Percentiles rank a stretch among this genome's conserved stretches.
phyloP scores from a whole-genome alignment of 2,113 vertebrate genomes.

The Cranoglanis bouderius region DNA sequence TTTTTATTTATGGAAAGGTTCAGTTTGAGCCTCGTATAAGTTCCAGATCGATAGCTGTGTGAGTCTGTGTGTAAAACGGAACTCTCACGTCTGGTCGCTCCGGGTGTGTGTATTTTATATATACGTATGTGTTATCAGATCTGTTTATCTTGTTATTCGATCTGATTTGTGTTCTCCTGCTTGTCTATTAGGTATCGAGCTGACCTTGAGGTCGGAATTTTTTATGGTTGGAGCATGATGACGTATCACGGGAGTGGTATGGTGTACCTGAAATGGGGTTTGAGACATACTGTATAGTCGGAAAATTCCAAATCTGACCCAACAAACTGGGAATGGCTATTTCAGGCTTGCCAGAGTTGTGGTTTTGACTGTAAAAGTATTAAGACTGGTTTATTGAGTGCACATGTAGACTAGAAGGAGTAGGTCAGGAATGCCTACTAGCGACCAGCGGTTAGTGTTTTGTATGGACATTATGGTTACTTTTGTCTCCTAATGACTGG shows the following conservation, averaged over 20 bases:
- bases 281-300: background rate
- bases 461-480: background rate
- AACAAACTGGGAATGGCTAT: background rate
- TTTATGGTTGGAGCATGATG: background rate
- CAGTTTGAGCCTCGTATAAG: no score
- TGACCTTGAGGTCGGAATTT: background rate
- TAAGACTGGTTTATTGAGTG: background rate
- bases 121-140: background rate
- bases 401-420: background rate
- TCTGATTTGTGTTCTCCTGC: background rate
- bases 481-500: background rate
- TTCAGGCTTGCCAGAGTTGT: background rate
- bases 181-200: background rate
- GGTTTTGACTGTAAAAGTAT: background rate
- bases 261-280: background rate
- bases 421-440: background rate
- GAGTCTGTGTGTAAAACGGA: background rate
- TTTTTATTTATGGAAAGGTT: background rate
- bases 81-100: background rate
- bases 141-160: background rate
- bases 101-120: background rate
- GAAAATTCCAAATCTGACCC: background rate
- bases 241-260: no score
- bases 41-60: background rate
- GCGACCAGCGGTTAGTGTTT: background rate